Percentiles rank a stretch among this genome's conserved stretches.
Evolutionary conservation across 2,113 vertebrate species (phyloP).

Genomic region (Indicator indicator): DNA sequence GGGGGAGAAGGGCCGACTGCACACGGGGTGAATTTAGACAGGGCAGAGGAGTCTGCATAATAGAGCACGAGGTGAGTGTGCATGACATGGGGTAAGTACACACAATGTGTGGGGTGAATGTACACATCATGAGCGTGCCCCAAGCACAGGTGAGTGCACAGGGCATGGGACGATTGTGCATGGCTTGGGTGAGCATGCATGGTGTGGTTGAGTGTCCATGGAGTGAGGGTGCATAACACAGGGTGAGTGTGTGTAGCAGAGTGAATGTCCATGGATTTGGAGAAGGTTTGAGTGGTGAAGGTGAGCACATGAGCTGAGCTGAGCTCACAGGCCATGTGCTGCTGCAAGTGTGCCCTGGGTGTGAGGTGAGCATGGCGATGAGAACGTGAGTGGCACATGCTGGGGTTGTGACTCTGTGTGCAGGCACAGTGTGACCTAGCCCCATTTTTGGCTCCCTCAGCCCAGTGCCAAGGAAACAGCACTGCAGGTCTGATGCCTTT

Average conservation of each 20-base stretch:
- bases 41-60: not conserved
- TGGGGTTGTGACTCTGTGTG: not conserved
- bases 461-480: not conserved
- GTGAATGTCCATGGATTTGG: not conserved
- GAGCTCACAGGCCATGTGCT: not conserved
- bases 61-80: not conserved
- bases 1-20: not conserved
- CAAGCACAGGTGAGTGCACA: not conserved
- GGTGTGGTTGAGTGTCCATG: too few species aligned
- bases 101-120: not conserved
- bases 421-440: not conserved
- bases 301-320: not conserved
- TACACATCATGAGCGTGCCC: not conserved
- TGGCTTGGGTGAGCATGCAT: not conserved
- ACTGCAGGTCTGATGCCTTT: not conserved
- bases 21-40: not conserved
- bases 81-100: rapidly evolving
- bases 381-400: rapidly evolving
- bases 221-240: rapidly evolving
- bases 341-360: rapidly evolving
- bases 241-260: too few species aligned
- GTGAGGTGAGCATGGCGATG: not conserved
- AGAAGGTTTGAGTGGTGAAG: not conserved
- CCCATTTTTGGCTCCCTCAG: rapidly evolving
- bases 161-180: not conserved